Base-by-base conservation (phyloP, 2,888 invertebrate genomes). In the Muschampia plurimacula region DNA sequence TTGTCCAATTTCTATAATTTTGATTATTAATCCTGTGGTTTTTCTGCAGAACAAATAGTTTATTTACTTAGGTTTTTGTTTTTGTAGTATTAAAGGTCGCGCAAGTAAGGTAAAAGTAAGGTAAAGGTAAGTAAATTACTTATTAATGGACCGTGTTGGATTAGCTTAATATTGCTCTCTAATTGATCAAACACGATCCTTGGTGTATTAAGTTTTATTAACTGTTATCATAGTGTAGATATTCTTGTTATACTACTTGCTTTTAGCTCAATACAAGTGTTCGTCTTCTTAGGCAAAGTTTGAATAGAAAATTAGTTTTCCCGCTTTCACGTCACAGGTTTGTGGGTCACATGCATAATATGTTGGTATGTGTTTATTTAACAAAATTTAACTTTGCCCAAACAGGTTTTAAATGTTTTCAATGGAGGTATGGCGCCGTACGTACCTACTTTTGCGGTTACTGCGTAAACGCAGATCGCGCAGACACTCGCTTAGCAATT, bases 381-480 rank as follows among this genome's bases (percentile, higher is more conserved):
- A 85, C 87, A 82, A 86, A 90, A 87, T 89, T 85, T 84, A 87
- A 84, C 87, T 88, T 87, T 84, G 83, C 83, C 80, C 80, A 82
- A 88, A 90, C 89, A 86, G 87, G 91, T 89, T 89, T 85, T 73
- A 77, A 81, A 84, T 84, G 85, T 87, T 88, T 88, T 87, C 83
- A 80, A 69, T 69, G 76, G 77, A 65, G 75, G 67, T 74, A 81
- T 82, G 86, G 87, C 88, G 87, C 86, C 86, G 78, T 77, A 75
- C 74, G 77, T 75, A 79, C 81, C 83, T 81, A 82, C 81, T 86
- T 89, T 89, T 87, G 90, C 88, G 89, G 91, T 90, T 90, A 88
- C 89, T 86, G 88, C 86, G 88, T 86, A 87, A 84, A 82, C 84
- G 81, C 85, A 84, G 81, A 78, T 79, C 81, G 80, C 71, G 15